Evolutionary conservation across 2,888 invertebrate genomes (phyloP), one percentile per base, ranked within the genome.

Genomic region (Myathropa florea): DNA sequence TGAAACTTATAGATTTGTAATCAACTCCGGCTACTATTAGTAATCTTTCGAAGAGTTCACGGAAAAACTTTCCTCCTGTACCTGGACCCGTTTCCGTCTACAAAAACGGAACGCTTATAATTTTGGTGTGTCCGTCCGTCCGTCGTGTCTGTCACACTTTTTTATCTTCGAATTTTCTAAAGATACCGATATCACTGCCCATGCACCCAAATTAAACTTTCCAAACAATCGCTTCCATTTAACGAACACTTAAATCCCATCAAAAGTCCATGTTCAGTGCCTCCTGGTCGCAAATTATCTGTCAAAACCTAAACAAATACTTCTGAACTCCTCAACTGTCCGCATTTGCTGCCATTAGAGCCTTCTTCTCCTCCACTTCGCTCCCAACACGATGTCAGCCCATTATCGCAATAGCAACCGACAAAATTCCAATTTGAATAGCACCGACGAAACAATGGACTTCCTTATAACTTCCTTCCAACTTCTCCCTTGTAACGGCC

Each of bases 391-490:
- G 0, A n/a, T 21, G 53, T 21, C 21, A 18, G 33, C 33, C 36
- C 63, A 57, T 39, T 21, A 68, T 64, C 46, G 3, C 39, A 46
- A 55, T 46, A 55, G 67, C 14, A 68, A 70, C 10, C 14, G 63
- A 30, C 24, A 46, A 65, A 33, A 73, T 78, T 57, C 73, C 67
- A 65, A 10, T 67, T 78, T 59, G 46, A 57, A 68, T 63, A 68
- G 64, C 46, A 39, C 33, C 64, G 55, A 64, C 39, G 59, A 78
- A 63, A 78, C 83, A 83, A 78, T 63, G 26, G 24, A 78, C 68
- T 83, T 83, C 82, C 77, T 77, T 28, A 71, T 82, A 30, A 55
- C 53, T 71, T 72, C 78, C 71, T 72, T 61, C 28, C 55, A 36
- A 14, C 46, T 21, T 53, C 39, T n/a, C 67, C 67, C 30, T 68